Conservation (phyloP, 1,140 invertebrate species). For the Cataglyphis hispanica region DNA sequence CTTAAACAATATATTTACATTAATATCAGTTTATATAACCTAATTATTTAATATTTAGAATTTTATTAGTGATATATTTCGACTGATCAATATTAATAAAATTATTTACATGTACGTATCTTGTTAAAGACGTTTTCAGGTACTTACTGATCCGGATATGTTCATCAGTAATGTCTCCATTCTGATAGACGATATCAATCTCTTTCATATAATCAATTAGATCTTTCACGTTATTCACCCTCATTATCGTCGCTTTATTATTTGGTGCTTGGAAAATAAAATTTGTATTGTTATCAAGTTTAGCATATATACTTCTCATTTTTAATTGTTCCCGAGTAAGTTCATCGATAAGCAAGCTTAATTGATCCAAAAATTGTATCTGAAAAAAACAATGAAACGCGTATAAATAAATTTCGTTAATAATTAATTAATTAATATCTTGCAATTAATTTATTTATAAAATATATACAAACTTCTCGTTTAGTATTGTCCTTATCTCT, state of each 20-base stretch:
- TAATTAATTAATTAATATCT: background rate
- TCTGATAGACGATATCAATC: conserved; percentile 18
- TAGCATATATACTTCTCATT: conserved; percentile 17
- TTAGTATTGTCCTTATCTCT: background rate
- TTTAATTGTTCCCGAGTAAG: background rate
- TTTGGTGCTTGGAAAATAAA: background rate
- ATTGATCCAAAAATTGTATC: conserved; percentile 41
- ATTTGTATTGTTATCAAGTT: conserved; percentile 12
- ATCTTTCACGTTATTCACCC: conserved; percentile 4
- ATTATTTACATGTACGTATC: background rate
- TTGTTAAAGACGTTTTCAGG: background rate
- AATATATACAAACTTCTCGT: background rate
- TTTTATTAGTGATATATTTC: background rate
- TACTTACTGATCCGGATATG: conserved; percentile 43
- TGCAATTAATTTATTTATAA: conserved; percentile 5
- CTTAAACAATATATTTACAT: background rate
- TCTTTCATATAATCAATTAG: conserved; percentile 5
- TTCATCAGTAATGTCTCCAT: background rate
- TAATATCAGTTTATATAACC: too few species aligned
- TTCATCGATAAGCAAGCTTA: background rate
- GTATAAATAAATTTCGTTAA: background rate
- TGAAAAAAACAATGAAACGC: conserved; percentile 14
- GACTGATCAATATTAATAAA: conserved; percentile 3
- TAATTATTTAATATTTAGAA: background rate
- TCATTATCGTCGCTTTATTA: background rate